Percentiles rank a stretch among this genome's conserved stretches.
Conservation (phyloP, 2,797 vertebrate species). For the Acrossocheilus wenchowensis region DNA sequence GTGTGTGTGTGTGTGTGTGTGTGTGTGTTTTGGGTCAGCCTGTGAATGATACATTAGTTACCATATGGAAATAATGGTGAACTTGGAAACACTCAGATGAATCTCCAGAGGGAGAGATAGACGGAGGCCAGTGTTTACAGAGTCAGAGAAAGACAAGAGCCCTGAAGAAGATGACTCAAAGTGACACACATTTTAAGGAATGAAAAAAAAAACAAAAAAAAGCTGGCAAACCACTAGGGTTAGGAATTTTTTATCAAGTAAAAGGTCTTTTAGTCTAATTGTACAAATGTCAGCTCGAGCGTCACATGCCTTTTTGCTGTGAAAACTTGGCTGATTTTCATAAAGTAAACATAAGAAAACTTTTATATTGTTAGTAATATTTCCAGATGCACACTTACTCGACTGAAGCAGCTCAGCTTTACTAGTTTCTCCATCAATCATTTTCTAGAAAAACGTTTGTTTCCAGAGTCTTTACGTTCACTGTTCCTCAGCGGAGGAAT, state of each 20-base stretch:
- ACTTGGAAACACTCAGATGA: constrained; percentile 64
- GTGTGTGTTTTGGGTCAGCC: constrained; percentile 38
- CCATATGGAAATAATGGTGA: constrained; percentile 79
- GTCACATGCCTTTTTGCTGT: neutral
- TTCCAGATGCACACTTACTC: neutral
- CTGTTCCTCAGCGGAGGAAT: neutral
- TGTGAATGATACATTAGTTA: constrained; percentile 60
- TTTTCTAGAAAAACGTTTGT: no score
- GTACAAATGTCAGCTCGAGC: no score
- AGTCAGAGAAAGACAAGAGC: neutral
- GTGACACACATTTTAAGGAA: constrained; percentile 1
- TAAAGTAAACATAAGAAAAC: neutral
- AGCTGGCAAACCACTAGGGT: neutral
- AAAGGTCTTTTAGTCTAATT: neutral
- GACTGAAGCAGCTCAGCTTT: no score
- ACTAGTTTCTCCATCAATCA: no score
- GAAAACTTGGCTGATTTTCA: neutral
- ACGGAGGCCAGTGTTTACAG: neutral
- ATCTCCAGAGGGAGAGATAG: constrained; percentile 23
- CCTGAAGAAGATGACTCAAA: neutral
- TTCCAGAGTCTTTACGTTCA: neutral
- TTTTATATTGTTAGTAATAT: neutral
- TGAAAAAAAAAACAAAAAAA: neutral
- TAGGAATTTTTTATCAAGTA: neutral
- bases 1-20: constrained; percentile 17